Evolutionary conservation across 2,113 vertebrate species (phyloP).

Genomic region (Nothobranchius furzeri): DNA sequence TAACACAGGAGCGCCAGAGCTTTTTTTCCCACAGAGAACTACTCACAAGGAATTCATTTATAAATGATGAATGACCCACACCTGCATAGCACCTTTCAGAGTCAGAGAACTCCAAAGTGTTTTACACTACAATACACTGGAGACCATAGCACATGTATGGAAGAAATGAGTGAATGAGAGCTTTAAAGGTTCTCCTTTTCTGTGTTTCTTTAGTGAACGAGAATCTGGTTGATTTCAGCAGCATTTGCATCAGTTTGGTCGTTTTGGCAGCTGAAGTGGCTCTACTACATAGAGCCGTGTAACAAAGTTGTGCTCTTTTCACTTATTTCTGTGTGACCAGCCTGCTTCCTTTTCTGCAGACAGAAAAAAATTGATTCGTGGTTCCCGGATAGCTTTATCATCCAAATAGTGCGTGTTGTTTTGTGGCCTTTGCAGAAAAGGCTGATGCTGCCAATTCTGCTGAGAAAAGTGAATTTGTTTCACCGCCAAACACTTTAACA

Average conservation of each 20-base stretch:
- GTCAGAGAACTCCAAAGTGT: no score
- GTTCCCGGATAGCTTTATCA: neutral
- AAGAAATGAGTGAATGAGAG: no score
- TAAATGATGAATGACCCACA: no score
- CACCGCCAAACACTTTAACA: slow-evolving; percentile 6
- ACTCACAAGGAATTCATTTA: no score
- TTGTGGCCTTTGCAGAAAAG: neutral
- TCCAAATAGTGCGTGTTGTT: neutral
- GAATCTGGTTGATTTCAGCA: neutral
- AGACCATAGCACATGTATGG: no score
- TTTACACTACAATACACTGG: no score
- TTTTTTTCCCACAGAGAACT: no score
- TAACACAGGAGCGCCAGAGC: no score
- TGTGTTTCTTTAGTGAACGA: neutral
- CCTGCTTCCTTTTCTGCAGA: neutral
- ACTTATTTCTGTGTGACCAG: neutral
- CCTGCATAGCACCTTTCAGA: no score
- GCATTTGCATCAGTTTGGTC: no score
- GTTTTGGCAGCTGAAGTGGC: no score
- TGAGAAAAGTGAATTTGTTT: neutral
- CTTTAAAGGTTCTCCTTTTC: no score
- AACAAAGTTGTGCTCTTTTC: neutral
- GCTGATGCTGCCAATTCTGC: slow-evolving; percentile 4
- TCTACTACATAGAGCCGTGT: neutral
- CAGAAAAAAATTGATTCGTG: neutral